Percentiles rank a stretch among this genome's conserved stretches.
Evolutionary conservation across 2,113 vertebrate genomes (phyloP).

Genomic region (Stigmatopora argus): DNA sequence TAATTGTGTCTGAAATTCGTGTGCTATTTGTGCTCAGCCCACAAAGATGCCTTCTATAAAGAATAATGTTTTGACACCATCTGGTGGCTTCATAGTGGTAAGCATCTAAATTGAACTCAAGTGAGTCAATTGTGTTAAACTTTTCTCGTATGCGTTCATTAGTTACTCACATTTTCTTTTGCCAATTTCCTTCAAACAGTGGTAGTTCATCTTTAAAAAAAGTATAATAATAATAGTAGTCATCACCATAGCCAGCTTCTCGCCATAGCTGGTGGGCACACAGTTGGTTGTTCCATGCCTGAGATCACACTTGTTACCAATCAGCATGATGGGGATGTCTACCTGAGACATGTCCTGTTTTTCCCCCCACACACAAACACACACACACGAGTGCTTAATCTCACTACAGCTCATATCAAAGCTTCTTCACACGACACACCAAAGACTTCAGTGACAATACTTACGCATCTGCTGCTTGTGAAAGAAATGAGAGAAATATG

Average conservation of each 20-base stretch:
- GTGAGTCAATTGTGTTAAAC: too few relatives aligned
- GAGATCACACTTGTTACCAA: conserved; percentile 93
- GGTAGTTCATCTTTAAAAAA: too few relatives aligned
- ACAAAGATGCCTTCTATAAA: too few relatives aligned
- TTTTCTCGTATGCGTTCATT: too few relatives aligned
- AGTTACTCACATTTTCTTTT: too few relatives aligned
- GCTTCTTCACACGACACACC: conserved; percentile 8
- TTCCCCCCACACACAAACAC: neutral
- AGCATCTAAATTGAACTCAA: too few relatives aligned
- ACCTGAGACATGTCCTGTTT: conserved; percentile 80
- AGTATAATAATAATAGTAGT: neutral
- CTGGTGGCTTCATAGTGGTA: too few relatives aligned
- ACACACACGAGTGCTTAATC: neutral
- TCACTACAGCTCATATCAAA: conserved; percentile 1
- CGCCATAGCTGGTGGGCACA: conserved; percentile 80
- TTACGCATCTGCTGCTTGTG: conserved; percentile 59
- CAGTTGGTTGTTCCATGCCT: conserved; percentile 69
- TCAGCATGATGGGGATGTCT: conserved; percentile 90
- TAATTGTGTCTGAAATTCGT: too few relatives aligned
- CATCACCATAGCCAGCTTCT: conserved; percentile 93
- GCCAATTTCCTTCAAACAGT: too few relatives aligned
- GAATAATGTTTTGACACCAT: too few relatives aligned
- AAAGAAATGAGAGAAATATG: conserved; percentile 29
- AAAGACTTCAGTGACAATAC: conserved; percentile 26
- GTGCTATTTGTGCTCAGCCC: too few relatives aligned